A percentile compares a stretch with the other conserved stretches of the same genome.
Conservation (phyloP, 1,140 invertebrate species). For the Hycleus cichorii region DNA sequence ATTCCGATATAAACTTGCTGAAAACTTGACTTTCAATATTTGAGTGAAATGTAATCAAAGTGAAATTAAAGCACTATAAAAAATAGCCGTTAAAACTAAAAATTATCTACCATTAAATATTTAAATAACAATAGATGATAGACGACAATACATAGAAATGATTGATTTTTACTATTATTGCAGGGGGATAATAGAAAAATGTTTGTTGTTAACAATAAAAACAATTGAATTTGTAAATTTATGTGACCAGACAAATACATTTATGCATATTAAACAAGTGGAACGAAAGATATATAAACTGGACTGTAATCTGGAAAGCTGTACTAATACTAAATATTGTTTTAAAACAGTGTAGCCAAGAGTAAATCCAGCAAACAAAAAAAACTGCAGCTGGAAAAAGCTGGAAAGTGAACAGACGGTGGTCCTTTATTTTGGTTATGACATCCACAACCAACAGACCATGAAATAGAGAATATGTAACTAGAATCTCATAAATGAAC, state of each 20-base stretch:
- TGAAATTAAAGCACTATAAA: conserved; percentile 15
- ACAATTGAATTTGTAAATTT: too few species aligned
- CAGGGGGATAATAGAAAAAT: too few species aligned
- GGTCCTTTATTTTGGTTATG: conserved; percentile 14
- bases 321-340: conserved; percentile 14
- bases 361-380: conserved; percentile 5
- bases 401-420: conserved; percentile 7
- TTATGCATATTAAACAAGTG: too few species aligned
- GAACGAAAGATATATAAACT: too few species aligned
- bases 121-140: conserved; percentile 6
- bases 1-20: conserved; percentile 11
- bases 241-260: too few species aligned
- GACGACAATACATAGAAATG: too few species aligned
- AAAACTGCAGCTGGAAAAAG: conserved; percentile 6
- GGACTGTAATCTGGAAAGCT: conserved; percentile 1
- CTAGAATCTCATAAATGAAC: conserved; percentile 11
- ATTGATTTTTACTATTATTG: too few species aligned
- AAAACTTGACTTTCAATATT: conserved; percentile 16
- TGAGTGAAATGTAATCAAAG: conserved; percentile 16
- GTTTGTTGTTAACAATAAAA: too few species aligned
- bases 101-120: conserved; percentile 13
- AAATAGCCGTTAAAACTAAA: conserved; percentile 5
- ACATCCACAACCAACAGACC: conserved; percentile 10
- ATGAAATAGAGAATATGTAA: conserved; percentile 14
- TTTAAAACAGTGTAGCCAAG: conserved; percentile 6